A percentile compares a stretch with the other conserved stretches of the same genome.
These are phyloP conservation scores for Bibio marci DNA, from an alignment of 2,888 invertebrate species.

Conservation along the genomic window DNA sequence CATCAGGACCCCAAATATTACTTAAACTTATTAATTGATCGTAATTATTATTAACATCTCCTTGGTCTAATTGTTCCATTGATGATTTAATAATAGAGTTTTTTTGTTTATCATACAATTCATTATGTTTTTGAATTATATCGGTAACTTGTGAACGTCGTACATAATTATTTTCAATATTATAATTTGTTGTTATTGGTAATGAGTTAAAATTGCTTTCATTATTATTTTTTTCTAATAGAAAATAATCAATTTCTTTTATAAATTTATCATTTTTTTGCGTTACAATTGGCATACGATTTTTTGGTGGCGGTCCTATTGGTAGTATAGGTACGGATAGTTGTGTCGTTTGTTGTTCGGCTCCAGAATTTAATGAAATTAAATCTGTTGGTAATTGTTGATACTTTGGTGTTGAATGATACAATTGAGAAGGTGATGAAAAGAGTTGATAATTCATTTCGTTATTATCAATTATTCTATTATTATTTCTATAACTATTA, in stretches of 20 bases:
- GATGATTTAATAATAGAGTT: too few relatives aligned
- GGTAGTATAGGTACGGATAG: background rate
- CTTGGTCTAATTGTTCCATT: background rate
- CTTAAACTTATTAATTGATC: slow-evolving; percentile 21
- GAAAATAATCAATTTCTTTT: slow-evolving; percentile 23
- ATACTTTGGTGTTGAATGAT: background rate
- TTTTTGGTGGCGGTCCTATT: background rate
- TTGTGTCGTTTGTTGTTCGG: background rate
- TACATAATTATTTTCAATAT: background rate
- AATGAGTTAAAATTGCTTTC: too few relatives aligned
- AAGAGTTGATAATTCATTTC: background rate
- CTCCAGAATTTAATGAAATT: background rate
- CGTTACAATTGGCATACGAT: background rate
- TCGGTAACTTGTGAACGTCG: background rate
- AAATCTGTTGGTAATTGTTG: background rate
- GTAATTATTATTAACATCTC: background rate
- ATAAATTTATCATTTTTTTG: slow-evolving; percentile 15
- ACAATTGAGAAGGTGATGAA: background rate
- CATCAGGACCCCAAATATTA: slow-evolving; percentile 20
- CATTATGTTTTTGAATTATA: background rate
- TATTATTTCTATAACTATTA: background rate
- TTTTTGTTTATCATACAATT: background rate
- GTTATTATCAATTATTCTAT: background rate
- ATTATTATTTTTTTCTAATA: too few relatives aligned
- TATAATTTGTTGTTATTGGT: too few relatives aligned